Evolutionary conservation across 2,797 vertebrate genomes (phyloP), one percentile per base, ranked within the genome.

Genomic region (Channallabes apus): DNA sequence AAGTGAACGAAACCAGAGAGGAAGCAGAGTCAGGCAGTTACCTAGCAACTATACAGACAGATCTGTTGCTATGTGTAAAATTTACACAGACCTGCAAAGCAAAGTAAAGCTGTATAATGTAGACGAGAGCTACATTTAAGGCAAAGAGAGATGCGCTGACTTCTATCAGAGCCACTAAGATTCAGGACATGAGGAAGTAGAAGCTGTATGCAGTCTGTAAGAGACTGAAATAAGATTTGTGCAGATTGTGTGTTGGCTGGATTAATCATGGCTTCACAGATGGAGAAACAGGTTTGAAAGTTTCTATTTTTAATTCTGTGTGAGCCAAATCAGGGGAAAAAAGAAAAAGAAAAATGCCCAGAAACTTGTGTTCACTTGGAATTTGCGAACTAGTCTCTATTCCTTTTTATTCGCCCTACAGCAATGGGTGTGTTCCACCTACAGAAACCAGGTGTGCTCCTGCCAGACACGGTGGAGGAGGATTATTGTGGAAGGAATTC

Each of bases 31-130:
- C 93, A 92, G 92, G 92, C 92, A 94, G 97, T 98, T 97, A 95
- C 97, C 94, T 96, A 96, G 97, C 96, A 97, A 98, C 97, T 90
- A 87, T 87, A 89, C 92, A 94, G 94, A 89, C 94, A 92, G 92
- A 92, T 92, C 90, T 93, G 92, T 93, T 92, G 94, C 90, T 89
- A 88, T 90, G 91, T 85, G 89, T 89, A 91, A 92, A 86, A 88
- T 86, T 82, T 83, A 84, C 77, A 77, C 85, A 86, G 78, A 82
- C 81, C 86, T 89, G 67, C 64, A 27, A 77, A 82, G 82, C 79
- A 87, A 84, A 76, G 85, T 87, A 85, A 86, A 87, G 84, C 41
- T 29, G 29, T 65, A 61, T 87, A 87, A 84, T 72, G 88, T 87
- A 86, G 78, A 15, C 56, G 80, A 82, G 61, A 38, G 62, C 58